A percentile compares a stretch with the other conserved stretches of the same genome.
phyloP scores from a whole-genome alignment of 2,113 vertebrate genomes.

The Hylia prasina region DNA sequence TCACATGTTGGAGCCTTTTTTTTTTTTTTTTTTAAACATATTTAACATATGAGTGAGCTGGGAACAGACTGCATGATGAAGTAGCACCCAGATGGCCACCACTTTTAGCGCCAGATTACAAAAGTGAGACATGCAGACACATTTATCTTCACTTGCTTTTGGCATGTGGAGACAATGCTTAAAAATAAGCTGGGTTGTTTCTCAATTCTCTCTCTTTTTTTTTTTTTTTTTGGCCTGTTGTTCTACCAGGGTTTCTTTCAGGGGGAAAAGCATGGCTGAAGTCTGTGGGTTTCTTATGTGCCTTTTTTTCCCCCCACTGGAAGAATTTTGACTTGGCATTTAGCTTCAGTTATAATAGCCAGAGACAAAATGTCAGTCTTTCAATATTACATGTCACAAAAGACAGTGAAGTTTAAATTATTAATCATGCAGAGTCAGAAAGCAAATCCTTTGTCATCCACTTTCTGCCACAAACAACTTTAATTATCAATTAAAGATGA shows the following conservation, averaged over 20 bases:
- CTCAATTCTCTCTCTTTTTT: background rate
- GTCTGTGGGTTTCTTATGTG: background rate
- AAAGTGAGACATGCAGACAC: slow-evolving; percentile 61
- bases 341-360: background rate
- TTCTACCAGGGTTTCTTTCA: background rate
- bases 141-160: slow-evolving; percentile 50
- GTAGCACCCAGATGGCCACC: slow-evolving; percentile 52
- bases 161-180: slow-evolving; percentile 47
- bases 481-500: background rate
- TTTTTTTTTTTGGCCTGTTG: background rate
- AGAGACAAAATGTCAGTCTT: slow-evolving; percentile 40
- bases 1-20: background rate
- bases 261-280: background rate
- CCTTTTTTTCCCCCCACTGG: background rate
- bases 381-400: background rate
- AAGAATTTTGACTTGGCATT: background rate
- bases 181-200: slow-evolving; percentile 44
- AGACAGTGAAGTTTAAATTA: background rate
- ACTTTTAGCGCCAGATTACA: slow-evolving; percentile 56
- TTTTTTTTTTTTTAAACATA: background rate
- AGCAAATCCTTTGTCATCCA: background rate
- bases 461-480: background rate
- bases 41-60: slow-evolving; percentile 45
- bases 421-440: background rate
- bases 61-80: slow-evolving; percentile 57